Percentiles rank a stretch among this genome's conserved stretches.
phyloP scores from a whole-genome alignment of 1,140 invertebrate genomes.

The Leptonema lineaticorne region DNA sequence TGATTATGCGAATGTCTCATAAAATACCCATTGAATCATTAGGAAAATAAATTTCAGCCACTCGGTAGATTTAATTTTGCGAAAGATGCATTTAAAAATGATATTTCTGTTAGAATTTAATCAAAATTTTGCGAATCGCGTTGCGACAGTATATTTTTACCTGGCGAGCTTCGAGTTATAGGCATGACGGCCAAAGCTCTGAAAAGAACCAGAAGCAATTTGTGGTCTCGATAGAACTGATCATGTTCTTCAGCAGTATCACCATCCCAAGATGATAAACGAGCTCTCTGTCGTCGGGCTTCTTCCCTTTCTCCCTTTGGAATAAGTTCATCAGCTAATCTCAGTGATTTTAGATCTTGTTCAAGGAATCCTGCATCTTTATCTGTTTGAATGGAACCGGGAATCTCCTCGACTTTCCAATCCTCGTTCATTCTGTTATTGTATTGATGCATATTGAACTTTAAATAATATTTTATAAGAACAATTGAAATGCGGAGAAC shows the following conservation, averaged over 20 bases:
- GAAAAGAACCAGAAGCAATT: constrained; percentile 60
- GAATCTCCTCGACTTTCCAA: too few relatives aligned
- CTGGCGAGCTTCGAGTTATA: constrained; percentile 55
- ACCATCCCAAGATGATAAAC: constrained; percentile 56
- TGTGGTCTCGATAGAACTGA: constrained; percentile 65
- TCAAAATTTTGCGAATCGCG: background rate
- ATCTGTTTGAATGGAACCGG: too few relatives aligned
- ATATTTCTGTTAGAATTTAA: too few relatives aligned
- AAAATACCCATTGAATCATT: too few relatives aligned
- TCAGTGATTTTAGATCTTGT: constrained; percentile 15
- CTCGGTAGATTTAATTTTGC: too few relatives aligned
- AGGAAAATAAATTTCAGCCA: too few relatives aligned
- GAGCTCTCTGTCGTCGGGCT: constrained; percentile 46
- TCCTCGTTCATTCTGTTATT: too few relatives aligned
- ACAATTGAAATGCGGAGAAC: too few relatives aligned
- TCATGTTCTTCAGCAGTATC: constrained; percentile 59
- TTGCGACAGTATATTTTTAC: constrained; percentile 42
- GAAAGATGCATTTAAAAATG: too few relatives aligned
- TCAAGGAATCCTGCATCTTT: constrained; percentile 13
- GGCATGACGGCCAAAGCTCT: constrained; percentile 62
- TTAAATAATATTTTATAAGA: too few relatives aligned
- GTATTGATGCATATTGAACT: too few relatives aligned
- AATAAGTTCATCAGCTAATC: background rate
- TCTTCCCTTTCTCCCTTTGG: constrained; percentile 7
- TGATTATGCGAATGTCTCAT: too few relatives aligned